Evolutionary conservation across 2,113 vertebrate genomes (phyloP).

Genomic region (Trogon surrucura): DNA sequence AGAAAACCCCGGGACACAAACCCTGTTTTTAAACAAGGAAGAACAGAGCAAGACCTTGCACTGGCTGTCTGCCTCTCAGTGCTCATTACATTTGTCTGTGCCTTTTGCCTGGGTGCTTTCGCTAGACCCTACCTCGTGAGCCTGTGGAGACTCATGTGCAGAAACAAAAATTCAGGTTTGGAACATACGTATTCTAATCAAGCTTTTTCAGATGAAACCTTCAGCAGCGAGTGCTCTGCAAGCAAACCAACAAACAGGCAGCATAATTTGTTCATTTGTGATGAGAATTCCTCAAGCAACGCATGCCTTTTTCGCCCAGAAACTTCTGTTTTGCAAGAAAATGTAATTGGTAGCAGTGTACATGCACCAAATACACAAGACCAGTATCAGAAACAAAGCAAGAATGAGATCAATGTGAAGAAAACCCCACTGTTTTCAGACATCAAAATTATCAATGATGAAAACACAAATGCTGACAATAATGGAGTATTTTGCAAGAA

Average conservation of each 20-base stretch:
- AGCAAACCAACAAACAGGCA: not conserved
- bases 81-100: slow-evolving; percentile 84
- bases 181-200: slow-evolving; percentile 74
- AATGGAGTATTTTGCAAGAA: not conserved
- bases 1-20: slow-evolving; percentile 15
- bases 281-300: not conserved
- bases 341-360: not conserved
- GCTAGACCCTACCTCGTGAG: slow-evolving; percentile 80
- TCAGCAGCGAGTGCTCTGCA: not conserved
- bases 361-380: not conserved
- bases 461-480: not conserved
- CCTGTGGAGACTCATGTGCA: slow-evolving; percentile 68
- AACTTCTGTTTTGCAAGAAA: not conserved
- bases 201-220: slow-evolving; percentile 69
- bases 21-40: not conserved
- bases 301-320: not conserved
- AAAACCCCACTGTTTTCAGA: not conserved
- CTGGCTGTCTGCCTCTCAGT: slow-evolving; percentile 86
- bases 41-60: slow-evolving; percentile 52
- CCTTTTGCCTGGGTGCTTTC: slow-evolving; percentile 87
- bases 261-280: not conserved
- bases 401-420: too few species aligned
- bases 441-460: not conserved
- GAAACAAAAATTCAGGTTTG: slow-evolving; percentile 14
- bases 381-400: not conserved